Evolutionary conservation across 2,113 vertebrate genomes (phyloP), one percentile per base, ranked within the genome.

Genomic region (Sterrhoptilus dennistouni): DNA sequence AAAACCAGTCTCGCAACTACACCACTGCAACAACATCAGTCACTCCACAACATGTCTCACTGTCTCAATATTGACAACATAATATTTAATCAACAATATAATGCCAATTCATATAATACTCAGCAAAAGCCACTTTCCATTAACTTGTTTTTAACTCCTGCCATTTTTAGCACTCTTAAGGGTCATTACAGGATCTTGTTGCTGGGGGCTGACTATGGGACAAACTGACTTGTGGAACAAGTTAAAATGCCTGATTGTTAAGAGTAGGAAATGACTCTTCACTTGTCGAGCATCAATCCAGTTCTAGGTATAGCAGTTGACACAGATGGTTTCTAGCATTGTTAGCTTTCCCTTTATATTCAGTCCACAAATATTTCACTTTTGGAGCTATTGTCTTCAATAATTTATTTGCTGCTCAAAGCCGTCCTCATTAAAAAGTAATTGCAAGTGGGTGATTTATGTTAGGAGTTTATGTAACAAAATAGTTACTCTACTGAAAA

Each of bases 1-100:
- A 1, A 18, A 59, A 60, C 12, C 27, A 47, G 4, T 21, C 16
- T 24, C 1, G 0, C 25, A 65, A 0, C 38, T 35, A 29, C 31
- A 33, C 38, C 20, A 9, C 31, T 79, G 33, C 38, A 23, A 27
- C 29, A 40, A 14, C 12, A 35, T 44, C 25, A 65, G 2, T 20
- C 33, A 28, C 20, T 44, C 25, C 12, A 20, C 15, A 54, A 11
- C 20, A 44, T 7, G 0, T 15, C 7, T 36, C 38, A 14, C 25
- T 31, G 1, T 35, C 8, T 65, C 25, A 65, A 2, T 54, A 65
- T 14, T 54, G 25, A 29, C 19, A 23, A 20, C 28, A 50, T 44
- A 20, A 19, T 54, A 29, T 14, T 53, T 44, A 65, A 24, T 65
- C 33, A 54, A 9, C 9, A 79, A 1, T 54, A 14, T 50, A 11